A percentile compares a stretch with the other conserved stretches of the same genome.
Evolutionary conservation across 2,113 vertebrate species (phyloP).

Genomic region (Hoplias malabaricus): DNA sequence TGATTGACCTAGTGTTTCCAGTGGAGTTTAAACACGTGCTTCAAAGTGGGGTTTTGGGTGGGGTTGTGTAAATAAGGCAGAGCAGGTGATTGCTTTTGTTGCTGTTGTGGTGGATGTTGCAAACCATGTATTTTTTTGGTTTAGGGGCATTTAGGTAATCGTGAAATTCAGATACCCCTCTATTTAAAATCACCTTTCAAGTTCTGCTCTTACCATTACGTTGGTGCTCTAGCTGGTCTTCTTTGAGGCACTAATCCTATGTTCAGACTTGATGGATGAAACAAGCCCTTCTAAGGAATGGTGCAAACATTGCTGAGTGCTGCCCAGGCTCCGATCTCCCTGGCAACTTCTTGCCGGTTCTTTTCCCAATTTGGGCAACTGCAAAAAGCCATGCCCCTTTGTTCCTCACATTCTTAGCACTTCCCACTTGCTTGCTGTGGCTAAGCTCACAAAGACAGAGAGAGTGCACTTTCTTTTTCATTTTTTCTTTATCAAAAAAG

Average conservation of each 20-base stretch:
- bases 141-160: neutral
- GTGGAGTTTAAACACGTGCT: neutral
- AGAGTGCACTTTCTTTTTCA: neutral
- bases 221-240: neutral
- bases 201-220: neutral
- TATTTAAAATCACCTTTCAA: neutral
- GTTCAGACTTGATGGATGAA: conserved; percentile 12
- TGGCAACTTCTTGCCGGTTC: neutral
- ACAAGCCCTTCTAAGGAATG: neutral
- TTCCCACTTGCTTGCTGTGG: neutral
- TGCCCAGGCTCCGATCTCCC: neutral
- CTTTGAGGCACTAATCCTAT: conserved; percentile 17
- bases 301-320: neutral
- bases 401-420: conserved; percentile 40
- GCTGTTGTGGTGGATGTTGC: neutral
- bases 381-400: conserved; percentile 56
- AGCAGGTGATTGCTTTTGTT: neutral
- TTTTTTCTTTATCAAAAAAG: neutral
- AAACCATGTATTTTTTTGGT: neutral
- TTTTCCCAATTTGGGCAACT: conserved; percentile 12
- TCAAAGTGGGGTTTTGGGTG: neutral
- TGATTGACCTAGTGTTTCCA: neutral
- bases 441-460: neutral
- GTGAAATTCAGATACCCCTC: neutral
- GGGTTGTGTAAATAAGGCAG: neutral